A percentile compares a stretch with the other conserved stretches of the same genome.
These are phyloP conservation scores for Vesta saturnalis DNA, from an alignment of 2,888 invertebrate genomes.

Conservation along the genomic window DNA sequence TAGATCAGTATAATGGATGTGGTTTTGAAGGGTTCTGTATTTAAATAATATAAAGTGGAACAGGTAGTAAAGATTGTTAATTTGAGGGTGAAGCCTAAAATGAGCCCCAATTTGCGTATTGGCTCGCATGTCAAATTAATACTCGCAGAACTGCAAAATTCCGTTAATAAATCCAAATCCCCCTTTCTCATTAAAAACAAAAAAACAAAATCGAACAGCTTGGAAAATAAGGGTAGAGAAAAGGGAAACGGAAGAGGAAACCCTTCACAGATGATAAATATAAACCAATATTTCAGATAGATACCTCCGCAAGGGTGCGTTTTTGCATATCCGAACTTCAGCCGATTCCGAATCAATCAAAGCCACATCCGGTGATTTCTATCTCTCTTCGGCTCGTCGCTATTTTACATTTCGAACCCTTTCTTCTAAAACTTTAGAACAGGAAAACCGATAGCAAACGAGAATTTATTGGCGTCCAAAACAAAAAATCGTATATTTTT, in stretches of 20 bases:
- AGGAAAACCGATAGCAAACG: slow-evolving; percentile 50
- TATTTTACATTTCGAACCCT: slow-evolving; percentile 17
- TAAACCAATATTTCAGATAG: slow-evolving; percentile 51
- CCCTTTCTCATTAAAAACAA: slow-evolving; percentile 41
- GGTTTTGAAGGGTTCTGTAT: slow-evolving; percentile 18
- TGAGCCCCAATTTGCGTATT: slow-evolving; percentile 38
- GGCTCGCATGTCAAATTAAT: slow-evolving; percentile 40
- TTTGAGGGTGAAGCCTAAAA: slow-evolving; percentile 30
- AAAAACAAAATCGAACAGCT: slow-evolving; percentile 48
- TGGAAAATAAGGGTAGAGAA: slow-evolving; percentile 48
- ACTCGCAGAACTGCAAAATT: slow-evolving; percentile 35
- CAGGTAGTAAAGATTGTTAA: slow-evolving; percentile 38
- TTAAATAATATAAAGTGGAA: slow-evolving; percentile 31
- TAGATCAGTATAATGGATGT: slow-evolving; percentile 6
- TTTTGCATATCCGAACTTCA: slow-evolving; percentile 43
- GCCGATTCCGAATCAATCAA: slow-evolving; percentile 38
- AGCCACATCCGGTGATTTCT: slow-evolving; percentile 26
- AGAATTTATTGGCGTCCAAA: slow-evolving; percentile 53
- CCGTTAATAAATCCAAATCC: slow-evolving; percentile 39
- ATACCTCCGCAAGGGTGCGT: slow-evolving; percentile 46
- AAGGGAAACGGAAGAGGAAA: slow-evolving; percentile 50
- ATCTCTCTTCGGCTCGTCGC: slow-evolving; percentile 20
- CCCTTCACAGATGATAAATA: slow-evolving; percentile 51
- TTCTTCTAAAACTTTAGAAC: slow-evolving; percentile 27
- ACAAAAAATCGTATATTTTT: slow-evolving; percentile 53